Evolutionary conservation across 37 sponge, comb jelly and placozoan genomes (phyloP), one percentile per base, ranked within the genome.

Genomic region (Chondrilla cf. caribensis): DNA sequence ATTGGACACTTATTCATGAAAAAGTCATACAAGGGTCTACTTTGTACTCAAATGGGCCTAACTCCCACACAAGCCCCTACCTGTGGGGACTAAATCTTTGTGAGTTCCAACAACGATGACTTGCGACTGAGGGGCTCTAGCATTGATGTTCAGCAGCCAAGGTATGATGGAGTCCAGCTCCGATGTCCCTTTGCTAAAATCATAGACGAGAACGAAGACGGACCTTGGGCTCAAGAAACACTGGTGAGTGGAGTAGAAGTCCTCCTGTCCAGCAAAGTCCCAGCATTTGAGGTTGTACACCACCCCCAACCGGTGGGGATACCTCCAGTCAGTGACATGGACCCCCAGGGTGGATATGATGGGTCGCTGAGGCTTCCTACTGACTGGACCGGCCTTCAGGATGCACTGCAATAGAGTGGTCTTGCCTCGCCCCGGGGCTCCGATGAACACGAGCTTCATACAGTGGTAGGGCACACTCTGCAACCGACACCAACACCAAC

Each of bases 251-350:
- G 84, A 78, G 83, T 94, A 94, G 86, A 89, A 94, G 88, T 94
- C 94, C 82, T 88, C 84, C 60, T 90, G 91, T n/a, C 95, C 95
- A 33, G 91, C 95, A 83, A 94, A 90, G 81, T 94, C 95, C 95
- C 95, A 94, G 78, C 92, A 91, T 82, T 55, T 91, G 73, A 91
- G 64, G 38, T 83, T 55, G 42, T 91, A 91, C 32, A n/a, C 64
- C 44, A 28, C 79, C 14, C 79, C 58, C 1, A 19, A 28, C 1
- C 58, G 58, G 2, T 36, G 58, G 32, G 58, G 39, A 28, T 66
- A 87, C 79, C 25, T 87, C 92, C 92, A 91, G 29, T 91, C 79
- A 32, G 58, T 89, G 51, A 95, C 86, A 54, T 70, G 55, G 17
- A 95, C 92, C 0, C 95, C 95, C 0, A 95, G 66, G 5, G 95